A percentile compares a stretch with the other conserved stretches of the same genome.
These are phyloP conservation scores for Halcyon malimbica DNA, from an alignment of 2,113 vertebrate species.

Conservation along the genomic window DNA sequence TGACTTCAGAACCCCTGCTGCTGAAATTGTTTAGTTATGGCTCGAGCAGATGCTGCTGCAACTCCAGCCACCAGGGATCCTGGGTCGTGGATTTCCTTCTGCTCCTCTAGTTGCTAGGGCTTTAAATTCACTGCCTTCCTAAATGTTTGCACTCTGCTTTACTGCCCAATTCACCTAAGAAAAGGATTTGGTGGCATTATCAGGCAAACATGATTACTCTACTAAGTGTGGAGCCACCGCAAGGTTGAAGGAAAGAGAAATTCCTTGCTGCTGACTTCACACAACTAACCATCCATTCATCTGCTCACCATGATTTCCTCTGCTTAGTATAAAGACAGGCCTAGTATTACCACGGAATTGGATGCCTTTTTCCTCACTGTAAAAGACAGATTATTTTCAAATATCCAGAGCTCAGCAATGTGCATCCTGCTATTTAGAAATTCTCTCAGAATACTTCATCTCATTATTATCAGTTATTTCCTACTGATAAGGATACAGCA, in stretches of 20 bases:
- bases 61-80: constrained; percentile 8
- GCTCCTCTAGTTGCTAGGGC: background rate
- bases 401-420: background rate
- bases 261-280: background rate
- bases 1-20: background rate
- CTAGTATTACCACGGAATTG: background rate
- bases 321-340: background rate
- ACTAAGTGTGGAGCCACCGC: background rate
- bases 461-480: constrained; percentile 31
- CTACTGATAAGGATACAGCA: constrained; percentile 12
- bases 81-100: background rate
- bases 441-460: constrained; percentile 26
- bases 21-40: background rate
- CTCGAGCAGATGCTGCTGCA: background rate
- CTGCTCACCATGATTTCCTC: background rate
- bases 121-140: background rate
- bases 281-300: background rate
- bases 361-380: background rate
- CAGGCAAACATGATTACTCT: background rate
- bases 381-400: constrained; percentile 17
- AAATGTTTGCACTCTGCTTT: background rate
- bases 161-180: background rate
- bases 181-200: background rate
- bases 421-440: constrained; percentile 26
- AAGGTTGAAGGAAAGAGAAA: background rate